A percentile compares a stretch with the other conserved stretches of the same genome.
Evolutionary conservation across 2,113 vertebrate species (phyloP).

Genomic region (Vireo altiloquus): DNA sequence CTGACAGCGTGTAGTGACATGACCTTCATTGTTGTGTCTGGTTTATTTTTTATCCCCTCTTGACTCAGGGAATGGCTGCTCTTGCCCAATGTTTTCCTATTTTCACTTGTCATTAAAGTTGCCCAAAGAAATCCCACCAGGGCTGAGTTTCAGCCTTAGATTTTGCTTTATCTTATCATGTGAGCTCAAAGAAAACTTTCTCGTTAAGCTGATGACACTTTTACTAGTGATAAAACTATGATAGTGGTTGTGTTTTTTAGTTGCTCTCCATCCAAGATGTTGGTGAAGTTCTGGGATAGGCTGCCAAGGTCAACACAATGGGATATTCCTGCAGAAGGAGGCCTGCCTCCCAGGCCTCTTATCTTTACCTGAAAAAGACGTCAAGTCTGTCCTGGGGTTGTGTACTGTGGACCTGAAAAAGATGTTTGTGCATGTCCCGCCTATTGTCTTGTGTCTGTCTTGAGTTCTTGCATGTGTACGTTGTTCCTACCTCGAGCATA

Average conservation of each 20-base stretch:
- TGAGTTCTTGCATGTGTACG: rapidly evolving
- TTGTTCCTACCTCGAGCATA: background rate
- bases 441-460: background rate
- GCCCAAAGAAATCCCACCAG: background rate
- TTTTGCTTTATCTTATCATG: background rate
- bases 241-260: background rate
- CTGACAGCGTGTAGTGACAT: background rate
- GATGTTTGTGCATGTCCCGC: background rate
- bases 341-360: background rate
- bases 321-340: background rate
- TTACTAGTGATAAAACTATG: background rate
- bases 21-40: background rate
- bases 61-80: background rate
- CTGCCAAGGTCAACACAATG: background rate
- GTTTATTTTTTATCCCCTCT: background rate
- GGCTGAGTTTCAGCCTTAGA: background rate
- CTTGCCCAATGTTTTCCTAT: background rate
- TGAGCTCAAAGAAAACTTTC: background rate
- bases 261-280: background rate
- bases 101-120: background rate
- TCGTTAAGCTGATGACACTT: background rate
- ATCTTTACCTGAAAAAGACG: background rate
- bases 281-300: background rate
- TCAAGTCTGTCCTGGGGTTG: background rate
- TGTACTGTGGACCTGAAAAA: background rate